Evolutionary conservation across 1,140 invertebrate genomes (phyloP).

Genomic region (Sarcophaga peregrina): DNA sequence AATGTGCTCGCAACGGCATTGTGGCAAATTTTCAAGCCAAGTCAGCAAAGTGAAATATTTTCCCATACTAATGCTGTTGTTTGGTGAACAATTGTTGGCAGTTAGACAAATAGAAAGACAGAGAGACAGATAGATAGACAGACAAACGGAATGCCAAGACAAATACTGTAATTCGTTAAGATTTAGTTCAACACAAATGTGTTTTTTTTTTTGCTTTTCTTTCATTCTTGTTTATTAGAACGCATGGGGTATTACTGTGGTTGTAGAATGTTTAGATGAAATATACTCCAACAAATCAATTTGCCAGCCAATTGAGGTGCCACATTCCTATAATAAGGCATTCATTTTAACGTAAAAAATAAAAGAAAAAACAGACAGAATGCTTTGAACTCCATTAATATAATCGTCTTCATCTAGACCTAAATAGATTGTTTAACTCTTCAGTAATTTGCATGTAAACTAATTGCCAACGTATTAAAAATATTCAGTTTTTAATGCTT

Average conservation of each 20-base stretch:
- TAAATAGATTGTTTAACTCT: too few relatives aligned
- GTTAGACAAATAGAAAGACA: background rate
- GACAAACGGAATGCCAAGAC: background rate
- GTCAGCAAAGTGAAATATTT: slow-evolving; percentile 40
- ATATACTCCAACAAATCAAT: slow-evolving; percentile 60
- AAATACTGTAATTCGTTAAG: background rate
- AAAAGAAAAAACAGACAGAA: background rate
- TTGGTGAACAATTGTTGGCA: background rate
- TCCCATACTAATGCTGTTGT: background rate
- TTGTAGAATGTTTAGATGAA: slow-evolving; percentile 35
- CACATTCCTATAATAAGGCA: slow-evolving; percentile 49
- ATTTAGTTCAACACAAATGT: too few relatives aligned
- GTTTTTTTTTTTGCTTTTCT: too few relatives aligned
- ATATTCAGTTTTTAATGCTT: too few relatives aligned
- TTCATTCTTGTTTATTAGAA: too few relatives aligned
- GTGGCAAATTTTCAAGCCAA: slow-evolving; percentile 53
- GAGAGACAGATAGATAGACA: background rate
- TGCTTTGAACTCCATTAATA: too few relatives aligned
- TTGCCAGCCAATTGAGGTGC: slow-evolving; percentile 63
- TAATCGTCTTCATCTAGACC: too few relatives aligned
- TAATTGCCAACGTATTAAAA: too few relatives aligned
- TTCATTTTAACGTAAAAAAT: slow-evolving; percentile 43
- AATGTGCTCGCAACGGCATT: slow-evolving; percentile 45
- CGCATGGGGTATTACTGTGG: too few relatives aligned
- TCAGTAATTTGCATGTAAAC: too few relatives aligned